Percentiles rank a stretch among this genome's conserved stretches.
Evolutionary conservation across 1,140 invertebrate species (phyloP).

Genomic region (Aphelenchoides fujianensis): DNA sequence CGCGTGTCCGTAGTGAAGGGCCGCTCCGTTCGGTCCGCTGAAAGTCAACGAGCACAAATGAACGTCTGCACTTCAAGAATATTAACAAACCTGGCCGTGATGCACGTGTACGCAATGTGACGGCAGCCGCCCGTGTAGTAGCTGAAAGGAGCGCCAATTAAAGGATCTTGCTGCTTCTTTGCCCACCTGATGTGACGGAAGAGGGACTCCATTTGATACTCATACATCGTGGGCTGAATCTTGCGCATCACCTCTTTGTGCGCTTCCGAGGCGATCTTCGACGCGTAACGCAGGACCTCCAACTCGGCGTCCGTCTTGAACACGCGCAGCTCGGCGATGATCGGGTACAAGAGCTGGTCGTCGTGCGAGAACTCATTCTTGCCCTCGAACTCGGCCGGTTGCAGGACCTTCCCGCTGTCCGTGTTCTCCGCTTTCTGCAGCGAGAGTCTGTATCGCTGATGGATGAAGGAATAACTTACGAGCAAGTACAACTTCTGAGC

Average conservation of each 20-base stretch:
- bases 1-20: conserved; percentile 95
- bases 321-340: conserved; percentile 59
- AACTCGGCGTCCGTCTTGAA: conserved; percentile 58
- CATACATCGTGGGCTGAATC: conserved; percentile 75
- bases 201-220: conserved; percentile 81
- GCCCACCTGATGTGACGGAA: conserved; percentile 59
- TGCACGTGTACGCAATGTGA: conserved; percentile 61
- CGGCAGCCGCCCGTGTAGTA: conserved; percentile 60
- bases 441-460: too few species aligned
- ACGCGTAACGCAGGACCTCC: conserved; percentile 81
- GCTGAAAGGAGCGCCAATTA: too few species aligned
- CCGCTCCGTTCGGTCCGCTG: conserved; percentile 76
- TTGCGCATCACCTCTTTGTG: conserved; percentile 78
- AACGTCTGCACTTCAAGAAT: too few species aligned
- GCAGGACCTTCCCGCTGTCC: conserved; percentile 48
- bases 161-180: too few species aligned
- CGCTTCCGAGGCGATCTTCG: conserved; percentile 83
- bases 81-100: conserved; percentile 55
- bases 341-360: conserved; percentile 43
- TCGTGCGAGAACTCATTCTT: conserved; percentile 35
- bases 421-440: conserved; percentile 47
- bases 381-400: conserved; percentile 38
- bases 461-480: too few species aligned
- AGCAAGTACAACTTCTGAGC: conserved; percentile 48
- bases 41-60: too few species aligned